A percentile compares a stretch with the other conserved stretches of the same genome.
Evolutionary conservation across 2,113 vertebrate genomes (phyloP).

Genomic region (Onychorhynchus coronatus): DNA sequence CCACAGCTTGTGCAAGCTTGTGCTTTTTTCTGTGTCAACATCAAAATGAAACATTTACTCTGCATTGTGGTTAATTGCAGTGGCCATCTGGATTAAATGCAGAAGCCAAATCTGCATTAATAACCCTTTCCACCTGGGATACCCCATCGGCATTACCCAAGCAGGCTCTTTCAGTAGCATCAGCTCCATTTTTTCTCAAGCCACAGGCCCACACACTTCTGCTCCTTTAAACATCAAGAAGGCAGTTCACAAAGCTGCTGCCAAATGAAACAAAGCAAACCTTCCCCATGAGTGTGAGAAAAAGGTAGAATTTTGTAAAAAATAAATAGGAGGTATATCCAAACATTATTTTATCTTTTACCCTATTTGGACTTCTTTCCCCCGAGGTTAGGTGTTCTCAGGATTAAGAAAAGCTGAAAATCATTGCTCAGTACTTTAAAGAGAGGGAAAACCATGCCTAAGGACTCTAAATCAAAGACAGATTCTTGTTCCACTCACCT

Average conservation of each 20-base stretch:
- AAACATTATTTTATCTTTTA: neutral
- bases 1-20: neutral
- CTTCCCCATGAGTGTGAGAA: neutral
- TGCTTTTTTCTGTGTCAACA: neutral
- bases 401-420: slow-evolving; percentile 22
- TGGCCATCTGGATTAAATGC: neutral
- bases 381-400: neutral
- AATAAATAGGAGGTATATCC: neutral
- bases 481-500: neutral
- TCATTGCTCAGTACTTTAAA: neutral
- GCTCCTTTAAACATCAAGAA: neutral
- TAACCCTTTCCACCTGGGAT: neutral
- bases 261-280: neutral
- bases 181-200: neutral
- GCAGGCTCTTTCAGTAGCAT: neutral
- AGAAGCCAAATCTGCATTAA: neutral
- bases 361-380: neutral
- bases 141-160: neutral
- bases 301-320: neutral
- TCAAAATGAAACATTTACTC: neutral
- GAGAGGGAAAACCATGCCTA: neutral
- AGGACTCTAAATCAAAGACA: slow-evolving; percentile 20
- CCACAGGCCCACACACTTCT: neutral
- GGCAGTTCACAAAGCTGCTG: neutral
- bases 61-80: neutral